Base-by-base conservation (phyloP, 2,113 vertebrate species). In the Arenaria interpres region DNA sequence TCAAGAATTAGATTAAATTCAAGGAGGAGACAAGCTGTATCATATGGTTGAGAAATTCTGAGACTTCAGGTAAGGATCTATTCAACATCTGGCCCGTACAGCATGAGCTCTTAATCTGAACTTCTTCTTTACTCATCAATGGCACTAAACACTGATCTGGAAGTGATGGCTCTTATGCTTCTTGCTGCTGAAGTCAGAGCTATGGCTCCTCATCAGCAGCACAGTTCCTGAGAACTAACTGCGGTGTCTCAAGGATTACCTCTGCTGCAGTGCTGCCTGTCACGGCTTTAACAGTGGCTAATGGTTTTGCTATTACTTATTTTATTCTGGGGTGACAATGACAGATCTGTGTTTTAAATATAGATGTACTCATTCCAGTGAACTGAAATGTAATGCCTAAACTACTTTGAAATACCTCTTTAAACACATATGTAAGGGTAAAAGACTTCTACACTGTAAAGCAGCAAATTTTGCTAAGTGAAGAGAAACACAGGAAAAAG, bases 321-420 rank as follows among this genome's bases (percentile, higher is more conserved):
- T 94, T 96, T 96, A 97, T 97, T 96, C 94, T 89, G 45, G 92
- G 94, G 69, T 82, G 86, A 95, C 94, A 91, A 21, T 93, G 96
- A 97, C 37, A 81, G 74, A 96, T 82, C 43, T 92, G 95, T 92
- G 53, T 71, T 95, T 95, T 91, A 95, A 97, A 96, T 95, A 93
- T 97, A 92, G 77, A 93, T 89, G 62, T 85, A 69, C 66, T 92
- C 66, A 76, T 93, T 93, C 35, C 54, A 69, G 69, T 84, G 92
- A 72, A 28, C 80, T 73, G 28, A 92, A 92, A 76, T 50, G 41
- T 56, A 54, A 86, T 39, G 53, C 53, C 62, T 95, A 95, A 96
- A 91, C 45, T 79, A 37, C 60, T 81, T 89, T 53, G 16, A 90
- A 81, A 27, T 62, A 78, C 37, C 66, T 91, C 50, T 79, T 93